A percentile compares a stretch with the other conserved stretches of the same genome.
phyloP scores from a whole-genome alignment of 1,140 invertebrate species.

The Drosophila tropicalis region DNA sequence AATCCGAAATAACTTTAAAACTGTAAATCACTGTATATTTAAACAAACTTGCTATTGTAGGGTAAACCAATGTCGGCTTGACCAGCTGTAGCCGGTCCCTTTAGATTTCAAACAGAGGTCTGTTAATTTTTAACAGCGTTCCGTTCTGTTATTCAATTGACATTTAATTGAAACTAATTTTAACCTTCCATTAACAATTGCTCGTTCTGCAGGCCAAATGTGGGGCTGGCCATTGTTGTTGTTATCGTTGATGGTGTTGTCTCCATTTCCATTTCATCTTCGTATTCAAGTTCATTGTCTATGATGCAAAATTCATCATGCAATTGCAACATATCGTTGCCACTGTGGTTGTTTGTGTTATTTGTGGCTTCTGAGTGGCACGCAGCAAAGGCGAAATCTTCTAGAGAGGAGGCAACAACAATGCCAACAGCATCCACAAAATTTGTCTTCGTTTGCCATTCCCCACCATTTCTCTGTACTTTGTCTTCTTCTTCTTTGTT shows the following conservation, averaged over 20 bases:
- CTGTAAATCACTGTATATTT: too few species aligned
- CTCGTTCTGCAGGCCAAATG: slow-evolving; percentile 63
- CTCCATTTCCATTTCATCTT: slow-evolving; percentile 59
- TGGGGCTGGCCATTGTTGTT: slow-evolving; percentile 22
- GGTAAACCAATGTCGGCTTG: too few species aligned
- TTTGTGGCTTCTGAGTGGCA: slow-evolving; percentile 54
- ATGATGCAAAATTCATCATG: slow-evolving; percentile 63
- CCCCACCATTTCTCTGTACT: slow-evolving; percentile 3
- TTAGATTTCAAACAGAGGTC: background rate
- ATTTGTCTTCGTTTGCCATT: slow-evolving; percentile 7
- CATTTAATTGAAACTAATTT: slow-evolving; percentile 14
- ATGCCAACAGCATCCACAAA: slow-evolving; percentile 36
- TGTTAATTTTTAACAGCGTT: too few species aligned
- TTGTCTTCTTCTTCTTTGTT: slow-evolving; percentile 14
- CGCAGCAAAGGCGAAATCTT: slow-evolving; percentile 60
- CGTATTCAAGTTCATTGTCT: slow-evolving; percentile 76
- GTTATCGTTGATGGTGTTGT: background rate
- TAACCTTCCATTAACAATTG: slow-evolving; percentile 76
- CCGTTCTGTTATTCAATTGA: slow-evolving; percentile 1
- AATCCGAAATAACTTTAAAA: too few species aligned
- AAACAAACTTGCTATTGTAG: too few species aligned
- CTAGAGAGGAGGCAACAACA: slow-evolving; percentile 37
- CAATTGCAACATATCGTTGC: slow-evolving; percentile 41
- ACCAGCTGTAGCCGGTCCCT: too few species aligned
- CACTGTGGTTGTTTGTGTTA: background rate